Conservation (phyloP, 2,888 invertebrate species). For the Coelogynopora nodosa region DNA sequence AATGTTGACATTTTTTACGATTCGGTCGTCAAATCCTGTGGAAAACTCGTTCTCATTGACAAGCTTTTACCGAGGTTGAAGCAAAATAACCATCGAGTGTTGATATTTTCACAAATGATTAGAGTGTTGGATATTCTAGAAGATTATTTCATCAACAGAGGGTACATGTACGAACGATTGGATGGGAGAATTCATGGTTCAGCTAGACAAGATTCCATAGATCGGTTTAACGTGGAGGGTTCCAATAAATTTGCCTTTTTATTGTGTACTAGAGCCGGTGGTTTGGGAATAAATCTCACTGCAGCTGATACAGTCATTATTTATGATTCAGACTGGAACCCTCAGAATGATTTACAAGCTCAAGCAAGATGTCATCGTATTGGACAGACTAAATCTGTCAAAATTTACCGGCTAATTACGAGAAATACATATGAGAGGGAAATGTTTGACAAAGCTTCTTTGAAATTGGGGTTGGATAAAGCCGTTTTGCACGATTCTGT, state of each 20-base stretch:
- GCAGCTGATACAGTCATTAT: conserved; percentile 99
- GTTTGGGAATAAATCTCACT: conserved; percentile 94
- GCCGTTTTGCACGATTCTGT: conserved; percentile 96
- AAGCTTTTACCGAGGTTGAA: conserved; percentile 91
- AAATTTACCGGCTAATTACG: conserved; percentile 86
- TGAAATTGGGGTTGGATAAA: conserved; percentile 94
- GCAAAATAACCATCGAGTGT: conserved; percentile 89
- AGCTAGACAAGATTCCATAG: conserved; percentile 96
- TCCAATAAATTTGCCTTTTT: conserved; percentile 93
- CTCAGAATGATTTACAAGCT: conserved; percentile 92
- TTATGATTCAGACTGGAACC: conserved; percentile 99
- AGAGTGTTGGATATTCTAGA: conserved; percentile 94
- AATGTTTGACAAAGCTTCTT: conserved; percentile 98
- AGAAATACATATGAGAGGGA: conserved; percentile 97
- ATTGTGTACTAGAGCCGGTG: conserved; percentile 95
- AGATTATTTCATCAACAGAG: conserved; percentile 74
- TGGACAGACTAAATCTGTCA: conserved; percentile 96
- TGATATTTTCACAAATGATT: conserved; percentile 94
- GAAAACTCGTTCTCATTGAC: conserved; percentile 97
- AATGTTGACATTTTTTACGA: conserved; percentile 49
- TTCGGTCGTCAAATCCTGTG: conserved; percentile 87
- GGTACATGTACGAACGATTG: conserved; percentile 89
- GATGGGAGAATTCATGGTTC: conserved; percentile 96
- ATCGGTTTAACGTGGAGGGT: conserved; percentile 81
- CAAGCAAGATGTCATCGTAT: conserved; percentile 96